Conservation (phyloP, 2,797 vertebrate species). For the Smutsia temminckii region DNA sequence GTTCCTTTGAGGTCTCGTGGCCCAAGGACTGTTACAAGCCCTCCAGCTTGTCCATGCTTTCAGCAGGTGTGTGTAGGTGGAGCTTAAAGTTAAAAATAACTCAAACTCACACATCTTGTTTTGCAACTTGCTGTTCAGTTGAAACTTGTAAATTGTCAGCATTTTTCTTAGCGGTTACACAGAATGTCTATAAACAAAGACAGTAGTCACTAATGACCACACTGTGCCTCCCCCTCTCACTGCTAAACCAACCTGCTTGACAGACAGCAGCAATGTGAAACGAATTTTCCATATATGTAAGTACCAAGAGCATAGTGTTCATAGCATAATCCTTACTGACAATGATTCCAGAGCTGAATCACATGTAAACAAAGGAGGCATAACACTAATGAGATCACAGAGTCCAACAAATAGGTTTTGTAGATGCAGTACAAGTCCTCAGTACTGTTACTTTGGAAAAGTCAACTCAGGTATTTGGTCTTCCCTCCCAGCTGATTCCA, state of each 20-base stretch:
- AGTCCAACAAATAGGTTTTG: neutral
- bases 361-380: neutral
- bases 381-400: neutral
- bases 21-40: neutral
- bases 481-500: neutral
- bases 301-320: neutral
- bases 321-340: neutral
- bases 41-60: constrained; percentile 7
- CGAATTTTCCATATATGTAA: neutral
- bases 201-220: neutral
- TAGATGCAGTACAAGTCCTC: neutral
- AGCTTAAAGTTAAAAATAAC: constrained; percentile 64
- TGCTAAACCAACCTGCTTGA: neutral
- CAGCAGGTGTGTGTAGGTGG: constrained; percentile 61
- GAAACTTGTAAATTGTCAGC: constrained; percentile 22
- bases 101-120: constrained; percentile 15
- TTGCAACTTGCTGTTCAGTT: constrained; percentile 4
- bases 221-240: neutral
- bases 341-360: neutral
- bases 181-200: constrained; percentile 16
- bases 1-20: constrained; percentile 35
- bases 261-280: neutral
- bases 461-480: neutral
- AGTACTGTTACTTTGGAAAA: neutral
- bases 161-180: constrained; percentile 14